Conservation (phyloP, 2,113 vertebrate species). For the Dicrurus megarhynchus region DNA sequence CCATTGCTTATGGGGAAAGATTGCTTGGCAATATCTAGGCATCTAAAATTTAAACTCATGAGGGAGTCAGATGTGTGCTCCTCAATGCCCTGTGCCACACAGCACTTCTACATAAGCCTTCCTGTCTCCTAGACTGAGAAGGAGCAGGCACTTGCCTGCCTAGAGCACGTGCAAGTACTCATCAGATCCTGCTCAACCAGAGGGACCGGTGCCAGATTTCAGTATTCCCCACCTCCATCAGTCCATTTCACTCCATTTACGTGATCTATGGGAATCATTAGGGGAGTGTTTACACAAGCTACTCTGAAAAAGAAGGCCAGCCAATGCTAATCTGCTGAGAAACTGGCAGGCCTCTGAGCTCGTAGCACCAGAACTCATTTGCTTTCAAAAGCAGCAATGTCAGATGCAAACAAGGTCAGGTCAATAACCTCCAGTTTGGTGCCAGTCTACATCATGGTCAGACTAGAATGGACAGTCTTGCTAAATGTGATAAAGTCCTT, state of each 20-base stretch:
- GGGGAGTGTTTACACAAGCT: neutral
- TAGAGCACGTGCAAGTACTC: neutral
- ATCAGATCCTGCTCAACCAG: neutral
- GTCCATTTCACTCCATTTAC: neutral
- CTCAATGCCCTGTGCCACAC: accelerated
- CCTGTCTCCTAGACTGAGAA: neutral
- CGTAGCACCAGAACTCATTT: neutral
- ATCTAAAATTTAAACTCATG: neutral
- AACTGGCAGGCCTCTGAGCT: neutral
- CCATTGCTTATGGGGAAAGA: neutral
- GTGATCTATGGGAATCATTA: neutral
- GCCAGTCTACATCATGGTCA: neutral
- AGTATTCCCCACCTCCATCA: neutral
- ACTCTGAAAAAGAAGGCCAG: neutral
- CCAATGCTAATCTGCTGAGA: neutral
- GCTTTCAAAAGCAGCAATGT: neutral
- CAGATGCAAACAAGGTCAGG: neutral
- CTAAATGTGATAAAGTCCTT: neutral
- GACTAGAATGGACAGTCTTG: neutral
- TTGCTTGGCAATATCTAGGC: neutral
- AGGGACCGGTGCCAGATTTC: neutral
- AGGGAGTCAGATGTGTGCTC: neutral
- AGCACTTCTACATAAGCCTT: neutral
- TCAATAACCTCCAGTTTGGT: conserved; percentile 28
- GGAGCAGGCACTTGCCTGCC: neutral